These are phyloP conservation scores for Bilobella aurantiaca DNA, from an alignment of 1,140 invertebrate genomes.

Conservation along the genomic window DNA sequence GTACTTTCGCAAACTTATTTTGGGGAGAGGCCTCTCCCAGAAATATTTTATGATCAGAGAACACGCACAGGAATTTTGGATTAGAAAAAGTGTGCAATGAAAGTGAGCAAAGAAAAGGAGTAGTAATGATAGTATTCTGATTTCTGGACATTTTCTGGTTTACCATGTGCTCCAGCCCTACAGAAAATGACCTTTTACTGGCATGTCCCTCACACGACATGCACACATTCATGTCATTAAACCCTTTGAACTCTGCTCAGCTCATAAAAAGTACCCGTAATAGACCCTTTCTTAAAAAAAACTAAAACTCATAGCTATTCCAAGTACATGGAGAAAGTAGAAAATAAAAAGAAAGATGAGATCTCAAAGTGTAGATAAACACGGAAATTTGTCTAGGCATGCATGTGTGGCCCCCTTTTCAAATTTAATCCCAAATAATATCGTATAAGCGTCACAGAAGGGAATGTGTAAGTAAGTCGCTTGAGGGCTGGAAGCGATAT, in stretches of 20 bases:
- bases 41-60: neutral
- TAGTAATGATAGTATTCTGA: conserved; percentile 8
- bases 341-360: neutral
- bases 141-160: neutral
- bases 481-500: no score
- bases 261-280: neutral
- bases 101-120: neutral
- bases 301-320: neutral
- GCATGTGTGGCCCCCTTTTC: neutral
- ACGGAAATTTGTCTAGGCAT: neutral
- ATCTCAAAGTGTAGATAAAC: neutral
- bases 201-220: neutral
- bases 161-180: neutral
- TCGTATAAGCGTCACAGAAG: no score
- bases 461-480: no score
- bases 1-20: neutral
- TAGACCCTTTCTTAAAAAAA: neutral
- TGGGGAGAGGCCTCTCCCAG: neutral
- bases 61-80: neutral
- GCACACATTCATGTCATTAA: conserved; percentile 6
- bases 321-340: neutral
- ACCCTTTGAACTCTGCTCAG: neutral
- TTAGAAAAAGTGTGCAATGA: neutral
- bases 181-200: neutral
- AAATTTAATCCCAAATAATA: no score